Conservation (phyloP, 2,797 vertebrate genomes). For the Oophaga sylvatica region DNA sequence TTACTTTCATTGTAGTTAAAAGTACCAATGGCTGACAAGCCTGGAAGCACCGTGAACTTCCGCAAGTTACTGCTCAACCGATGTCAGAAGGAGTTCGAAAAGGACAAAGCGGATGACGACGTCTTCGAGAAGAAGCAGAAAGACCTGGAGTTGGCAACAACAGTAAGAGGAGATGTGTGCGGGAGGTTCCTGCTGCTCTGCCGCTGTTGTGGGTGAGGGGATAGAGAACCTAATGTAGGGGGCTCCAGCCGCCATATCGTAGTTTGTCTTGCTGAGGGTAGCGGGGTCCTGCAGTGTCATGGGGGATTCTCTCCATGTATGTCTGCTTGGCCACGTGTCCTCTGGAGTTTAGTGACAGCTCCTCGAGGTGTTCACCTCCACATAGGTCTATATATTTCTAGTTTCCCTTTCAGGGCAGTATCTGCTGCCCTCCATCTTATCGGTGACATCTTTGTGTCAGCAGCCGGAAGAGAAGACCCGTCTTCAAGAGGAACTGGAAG, state of each 20-base stretch:
- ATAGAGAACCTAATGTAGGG: no score
- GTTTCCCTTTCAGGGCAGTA: neutral
- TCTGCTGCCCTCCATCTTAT: neutral
- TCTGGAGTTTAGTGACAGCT: no score
- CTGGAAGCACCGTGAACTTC: constrained; percentile 91
- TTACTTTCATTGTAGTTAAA: constrained; percentile 80
- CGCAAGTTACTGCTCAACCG: constrained; percentile 94
- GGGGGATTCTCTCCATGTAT: no score
- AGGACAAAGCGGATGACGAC: constrained; percentile 95
- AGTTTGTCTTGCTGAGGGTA: no score
- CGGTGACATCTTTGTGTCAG: neutral
- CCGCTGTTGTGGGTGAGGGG: neutral
- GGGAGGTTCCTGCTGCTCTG: neutral
- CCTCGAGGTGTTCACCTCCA: no score
- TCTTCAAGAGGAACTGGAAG: constrained; percentile 90
- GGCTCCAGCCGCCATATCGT: no score
- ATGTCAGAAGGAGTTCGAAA: constrained; percentile 98
- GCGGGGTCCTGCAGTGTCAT: no score
- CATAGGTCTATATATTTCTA: no score
- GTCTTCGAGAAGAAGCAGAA: constrained; percentile 97
- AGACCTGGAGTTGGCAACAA: constrained; percentile 89
- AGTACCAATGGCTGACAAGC: constrained; percentile 94
- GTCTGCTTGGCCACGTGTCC: no score
- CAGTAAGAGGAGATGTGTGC: constrained; percentile 70
- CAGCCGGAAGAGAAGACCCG: constrained; percentile 87